Conservation (phyloP, 2,888 invertebrate species). For the Eupithecia abbreviata region DNA sequence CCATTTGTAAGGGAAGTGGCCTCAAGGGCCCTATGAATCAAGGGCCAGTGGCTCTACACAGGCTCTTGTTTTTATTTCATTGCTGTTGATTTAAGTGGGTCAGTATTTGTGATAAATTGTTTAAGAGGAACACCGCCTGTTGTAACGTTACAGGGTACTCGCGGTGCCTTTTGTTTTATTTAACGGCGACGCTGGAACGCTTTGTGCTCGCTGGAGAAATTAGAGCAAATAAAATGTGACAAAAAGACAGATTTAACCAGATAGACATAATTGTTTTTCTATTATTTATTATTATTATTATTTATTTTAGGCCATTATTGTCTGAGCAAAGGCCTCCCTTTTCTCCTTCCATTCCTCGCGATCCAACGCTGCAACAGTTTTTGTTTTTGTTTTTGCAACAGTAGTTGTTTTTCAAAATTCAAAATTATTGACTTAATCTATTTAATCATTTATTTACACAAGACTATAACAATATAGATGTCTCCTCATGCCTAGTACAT, state of each 20-base stretch:
- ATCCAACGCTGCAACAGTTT: too few relatives aligned
- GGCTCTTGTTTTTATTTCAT: constrained; percentile 33
- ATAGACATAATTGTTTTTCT: not conserved
- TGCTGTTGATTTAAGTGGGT: constrained; percentile 6
- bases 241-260: not conserved
- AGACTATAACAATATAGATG: too few relatives aligned
- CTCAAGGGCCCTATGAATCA: constrained; percentile 46
- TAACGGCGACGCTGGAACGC: not conserved
- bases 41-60: constrained; percentile 31
- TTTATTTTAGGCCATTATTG: too few relatives aligned
- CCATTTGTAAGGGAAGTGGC: constrained; percentile 48
- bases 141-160: not conserved
- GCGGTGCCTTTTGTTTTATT: not conserved
- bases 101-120: constrained; percentile 12
- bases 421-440: too few relatives aligned
- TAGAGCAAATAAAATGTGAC: not conserved
- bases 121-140: not conserved
- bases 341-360: too few relatives aligned
- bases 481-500: too few relatives aligned
- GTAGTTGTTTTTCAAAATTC: too few relatives aligned
- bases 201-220: not conserved
- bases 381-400: too few relatives aligned
- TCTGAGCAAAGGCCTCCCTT: too few relatives aligned
- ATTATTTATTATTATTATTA: too few relatives aligned
- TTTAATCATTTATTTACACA: too few relatives aligned